Evolutionary conservation across 2,797 vertebrate species (phyloP).

Genomic region (Arnoldichthys spilopterus): DNA sequence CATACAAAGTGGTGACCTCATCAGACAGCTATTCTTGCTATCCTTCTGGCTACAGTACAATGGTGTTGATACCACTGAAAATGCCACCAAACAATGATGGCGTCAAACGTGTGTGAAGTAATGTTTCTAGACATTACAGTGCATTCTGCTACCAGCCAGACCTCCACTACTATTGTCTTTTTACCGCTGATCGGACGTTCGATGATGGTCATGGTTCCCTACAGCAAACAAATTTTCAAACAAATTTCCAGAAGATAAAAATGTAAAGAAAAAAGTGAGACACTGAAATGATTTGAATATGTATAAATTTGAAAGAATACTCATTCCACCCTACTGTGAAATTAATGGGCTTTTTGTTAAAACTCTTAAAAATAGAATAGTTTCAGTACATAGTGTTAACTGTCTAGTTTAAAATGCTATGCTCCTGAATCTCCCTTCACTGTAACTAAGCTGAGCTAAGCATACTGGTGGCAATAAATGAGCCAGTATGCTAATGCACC

Average conservation of each 20-base stretch:
- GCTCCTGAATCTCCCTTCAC: no score
- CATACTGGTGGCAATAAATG: no score
- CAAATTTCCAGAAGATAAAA: neutral
- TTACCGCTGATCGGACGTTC: neutral
- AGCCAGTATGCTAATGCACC: no score
- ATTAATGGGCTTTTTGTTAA: no score
- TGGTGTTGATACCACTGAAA: slow-evolving; percentile 35
- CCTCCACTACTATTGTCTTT: neutral
- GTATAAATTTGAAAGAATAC: no score
- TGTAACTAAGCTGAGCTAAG: no score
- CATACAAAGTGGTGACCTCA: slow-evolving; percentile 55
- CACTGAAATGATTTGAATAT: neutral
- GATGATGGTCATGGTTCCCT: neutral
- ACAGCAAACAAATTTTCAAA: neutral
- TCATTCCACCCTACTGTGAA: no score
- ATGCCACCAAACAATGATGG: neutral
- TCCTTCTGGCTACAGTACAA: neutral
- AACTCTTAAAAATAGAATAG: no score
- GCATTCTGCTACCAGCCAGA: neutral
- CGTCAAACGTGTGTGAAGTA: neutral
- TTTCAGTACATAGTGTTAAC: no score
- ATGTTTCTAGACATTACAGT: neutral
- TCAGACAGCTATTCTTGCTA: slow-evolving; percentile 39
- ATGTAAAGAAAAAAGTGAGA: neutral
- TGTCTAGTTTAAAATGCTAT: no score